A percentile compares a stretch with the other conserved stretches of the same genome.
These are phyloP conservation scores for Vombatus ursinus DNA, from an alignment of 2,113 vertebrate genomes.

Conservation along the genomic window DNA sequence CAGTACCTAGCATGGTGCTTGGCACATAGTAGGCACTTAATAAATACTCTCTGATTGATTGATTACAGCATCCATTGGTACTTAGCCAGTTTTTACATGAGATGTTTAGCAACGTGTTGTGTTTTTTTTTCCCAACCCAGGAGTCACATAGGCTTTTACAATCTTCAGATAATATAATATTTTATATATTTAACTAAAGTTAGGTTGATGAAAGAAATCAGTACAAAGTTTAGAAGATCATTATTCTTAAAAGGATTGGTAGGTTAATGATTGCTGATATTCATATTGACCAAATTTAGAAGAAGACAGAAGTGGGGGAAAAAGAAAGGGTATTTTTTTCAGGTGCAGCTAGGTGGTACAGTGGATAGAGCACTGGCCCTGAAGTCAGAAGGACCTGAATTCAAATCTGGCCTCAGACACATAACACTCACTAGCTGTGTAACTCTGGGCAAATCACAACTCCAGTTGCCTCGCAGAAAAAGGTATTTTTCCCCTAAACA, in stretches of 20 bases:
- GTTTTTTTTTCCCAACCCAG: background rate
- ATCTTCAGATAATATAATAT: background rate
- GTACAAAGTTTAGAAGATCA: constrained; percentile 12
- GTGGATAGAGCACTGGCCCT: too few relatives aligned
- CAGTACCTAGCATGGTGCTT: too few relatives aligned
- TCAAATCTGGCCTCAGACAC: too few relatives aligned
- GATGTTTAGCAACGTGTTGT: background rate
- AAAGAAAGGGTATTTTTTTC: too few relatives aligned
- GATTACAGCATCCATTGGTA: background rate
- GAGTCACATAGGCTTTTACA: background rate
- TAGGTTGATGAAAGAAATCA: constrained; percentile 22
- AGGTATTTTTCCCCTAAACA: constrained; percentile 27
- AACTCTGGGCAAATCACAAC: too few relatives aligned
- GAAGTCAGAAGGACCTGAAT: too few relatives aligned
- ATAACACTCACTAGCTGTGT: too few relatives aligned
- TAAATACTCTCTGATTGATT: too few relatives aligned
- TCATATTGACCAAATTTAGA: constrained; percentile 12
- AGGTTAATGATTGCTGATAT: background rate
- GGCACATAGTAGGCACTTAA: too few relatives aligned
- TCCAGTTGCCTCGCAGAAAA: background rate
- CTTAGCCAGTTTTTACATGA: background rate
- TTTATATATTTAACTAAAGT: background rate
- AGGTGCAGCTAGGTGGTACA: too few relatives aligned
- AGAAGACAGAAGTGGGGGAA: constrained; percentile 16
- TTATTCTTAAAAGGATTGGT: background rate